Evolutionary conservation across 2,888 invertebrate species (phyloP), one percentile per base, ranked within the genome.

Genomic region (Mellilla xanthometata): DNA sequence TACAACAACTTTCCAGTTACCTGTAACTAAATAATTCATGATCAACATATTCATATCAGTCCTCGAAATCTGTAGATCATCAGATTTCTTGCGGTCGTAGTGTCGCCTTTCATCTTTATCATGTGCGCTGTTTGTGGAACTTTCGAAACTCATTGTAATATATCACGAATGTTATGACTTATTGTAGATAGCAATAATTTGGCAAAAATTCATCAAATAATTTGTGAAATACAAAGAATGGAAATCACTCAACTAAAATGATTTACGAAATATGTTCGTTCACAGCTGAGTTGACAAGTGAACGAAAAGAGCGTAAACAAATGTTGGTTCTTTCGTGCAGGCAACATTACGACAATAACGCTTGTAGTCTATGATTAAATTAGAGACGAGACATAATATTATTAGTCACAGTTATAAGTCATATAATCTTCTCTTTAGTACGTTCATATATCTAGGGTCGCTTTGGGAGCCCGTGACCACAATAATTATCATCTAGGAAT

Each of bases 21-120:
- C 98, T 88, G 97, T 98, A 29, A 99, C 97, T 68, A 99, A 92
- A 85, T 99, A 99, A 88, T 99, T 98, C 98, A 99, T 99, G 59
- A 99, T 97, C 55, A 99, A 91, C 81, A 96, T 96, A 83, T 99
- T 99, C 96, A 99, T 98, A 66, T 97, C 96, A 28, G 95, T 94
- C 62, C 97, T 92, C 41, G 96, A 96, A 61, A 97, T 94, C 64
- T 96, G 96, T 58, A 94, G 90, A 54, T 94, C 92, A 72, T 95
- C 95, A 8, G 95, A 82, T 70, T 93, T 92, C 52, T 92, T 92
- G 62, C 95, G 91, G 61, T 96, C 95, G 56, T 95, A 93, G 68
- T 93, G 93, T 58, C 93, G 81, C 32, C 85, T 72, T 41, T 87
- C 87, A 34, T 79, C 79, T 66, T 83, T 89, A 39, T 78, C 86